Conservation (phyloP, 2,888 invertebrate species). For the Imbricaverruca yamaguchii region DNA sequence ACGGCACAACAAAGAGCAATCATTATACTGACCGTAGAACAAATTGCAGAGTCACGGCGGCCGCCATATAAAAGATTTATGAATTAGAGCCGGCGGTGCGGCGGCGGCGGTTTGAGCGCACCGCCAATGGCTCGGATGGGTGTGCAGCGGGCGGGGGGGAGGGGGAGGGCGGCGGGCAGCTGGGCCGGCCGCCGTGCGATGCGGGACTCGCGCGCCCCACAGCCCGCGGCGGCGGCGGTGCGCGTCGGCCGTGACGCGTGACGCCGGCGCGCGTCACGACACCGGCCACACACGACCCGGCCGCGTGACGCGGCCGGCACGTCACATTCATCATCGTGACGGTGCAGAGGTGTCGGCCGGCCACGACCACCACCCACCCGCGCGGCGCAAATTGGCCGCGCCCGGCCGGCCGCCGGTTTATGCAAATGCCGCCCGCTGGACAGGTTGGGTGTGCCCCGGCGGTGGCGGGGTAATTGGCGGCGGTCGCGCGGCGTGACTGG, state of each 20-base stretch:
- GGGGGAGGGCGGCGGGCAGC: background rate
- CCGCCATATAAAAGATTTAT: background rate
- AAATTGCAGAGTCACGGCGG: background rate
- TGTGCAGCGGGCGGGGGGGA: background rate
- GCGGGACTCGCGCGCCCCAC: background rate
- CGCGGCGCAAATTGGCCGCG: background rate
- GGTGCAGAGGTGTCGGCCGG: background rate
- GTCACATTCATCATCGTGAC: background rate
- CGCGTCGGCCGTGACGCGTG: background rate
- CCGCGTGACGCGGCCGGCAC: background rate
- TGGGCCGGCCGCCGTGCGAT: background rate
- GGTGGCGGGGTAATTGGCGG: background rate
- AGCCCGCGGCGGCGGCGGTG: too few species aligned
- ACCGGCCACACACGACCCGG: background rate
- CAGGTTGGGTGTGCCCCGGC: background rate
- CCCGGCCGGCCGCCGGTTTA: background rate
- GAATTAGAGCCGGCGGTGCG: background rate
- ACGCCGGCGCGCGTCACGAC: background rate
- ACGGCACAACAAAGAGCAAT: background rate
- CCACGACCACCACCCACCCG: background rate
- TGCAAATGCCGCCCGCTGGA: background rate
- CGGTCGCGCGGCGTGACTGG: background rate
- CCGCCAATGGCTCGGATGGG: background rate
- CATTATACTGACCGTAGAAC: background rate
- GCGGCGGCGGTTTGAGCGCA: background rate